phyloP scores from a whole-genome alignment of 2,113 vertebrate species.

The Thermophis baileyi region DNA sequence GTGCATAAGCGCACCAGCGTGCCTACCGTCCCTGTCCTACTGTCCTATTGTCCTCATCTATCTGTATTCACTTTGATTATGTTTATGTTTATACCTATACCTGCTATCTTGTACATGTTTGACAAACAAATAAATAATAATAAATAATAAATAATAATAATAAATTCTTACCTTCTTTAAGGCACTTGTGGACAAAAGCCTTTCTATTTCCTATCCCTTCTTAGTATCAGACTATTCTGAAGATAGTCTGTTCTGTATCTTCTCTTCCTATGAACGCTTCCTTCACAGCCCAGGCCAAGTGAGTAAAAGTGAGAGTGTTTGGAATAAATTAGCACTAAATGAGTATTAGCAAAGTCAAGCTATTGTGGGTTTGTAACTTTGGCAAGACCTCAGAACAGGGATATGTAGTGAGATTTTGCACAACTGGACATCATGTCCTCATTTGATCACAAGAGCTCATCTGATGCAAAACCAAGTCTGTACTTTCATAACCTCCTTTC shows the following conservation, averaged over 20 bases:
- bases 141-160: too few relatives aligned
- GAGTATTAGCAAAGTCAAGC: background rate
- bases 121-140: too few relatives aligned
- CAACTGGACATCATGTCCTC: background rate
- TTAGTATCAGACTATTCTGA: background rate
- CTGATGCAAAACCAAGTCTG: background rate
- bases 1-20: too few relatives aligned
- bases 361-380: background rate
- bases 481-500: background rate
- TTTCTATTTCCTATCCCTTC: background rate
- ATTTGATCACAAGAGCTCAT: background rate
- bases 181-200: background rate
- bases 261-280: background rate
- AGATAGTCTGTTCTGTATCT: background rate
- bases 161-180: background rate
- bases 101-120: too few relatives aligned
- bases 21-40: too few relatives aligned
- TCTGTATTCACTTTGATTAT: too few relatives aligned
- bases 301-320: background rate
- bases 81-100: too few relatives aligned
- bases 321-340: background rate
- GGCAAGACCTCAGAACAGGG: background rate
- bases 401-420: background rate
- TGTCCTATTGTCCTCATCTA: too few relatives aligned
- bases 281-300: background rate